Conservation (phyloP, 2,113 vertebrate species). For the Clarias macrocephalus region DNA sequence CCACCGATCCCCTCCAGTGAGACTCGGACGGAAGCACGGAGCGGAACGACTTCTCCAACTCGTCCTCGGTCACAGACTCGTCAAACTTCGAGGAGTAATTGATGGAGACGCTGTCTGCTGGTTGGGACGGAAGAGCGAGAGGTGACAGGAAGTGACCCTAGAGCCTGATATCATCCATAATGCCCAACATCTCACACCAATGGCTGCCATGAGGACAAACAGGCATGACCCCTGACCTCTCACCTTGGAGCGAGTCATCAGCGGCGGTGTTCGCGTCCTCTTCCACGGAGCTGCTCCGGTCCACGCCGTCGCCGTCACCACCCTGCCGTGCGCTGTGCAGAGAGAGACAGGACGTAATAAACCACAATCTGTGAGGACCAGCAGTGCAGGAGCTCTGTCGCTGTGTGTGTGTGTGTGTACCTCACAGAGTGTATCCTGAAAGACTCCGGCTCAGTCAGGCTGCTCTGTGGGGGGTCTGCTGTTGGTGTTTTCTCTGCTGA, state of each 20-base stretch:
- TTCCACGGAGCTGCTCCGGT: constrained; percentile 75
- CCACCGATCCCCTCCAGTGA: constrained; percentile 87
- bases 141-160: background rate
- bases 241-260: constrained; percentile 86
- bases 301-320: constrained; percentile 59
- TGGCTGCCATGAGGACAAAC: background rate
- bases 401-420: constrained; percentile 59
- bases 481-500: constrained; percentile 62
- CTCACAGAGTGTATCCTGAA: constrained; percentile 79
- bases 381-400: background rate
- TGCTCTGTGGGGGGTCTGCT: constrained; percentile 71
- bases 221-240: constrained; percentile 17
- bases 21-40: constrained; percentile 92
- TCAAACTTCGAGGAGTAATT: constrained; percentile 93
- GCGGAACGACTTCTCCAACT: constrained; percentile 91
- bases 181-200: background rate
- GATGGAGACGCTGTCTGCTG: constrained; percentile 81
- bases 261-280: constrained; percentile 77
- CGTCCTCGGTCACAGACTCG: constrained; percentile 93
- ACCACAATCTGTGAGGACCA: background rate
- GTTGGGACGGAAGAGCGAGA: background rate
- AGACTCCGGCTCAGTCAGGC: constrained; percentile 77
- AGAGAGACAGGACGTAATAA: constrained; percentile 59
- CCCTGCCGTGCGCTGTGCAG: constrained; percentile 70
- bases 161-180: background rate